Evolutionary conservation across 1,140 invertebrate species (phyloP).

Genomic region (Scaptomyza pallida): DNA sequence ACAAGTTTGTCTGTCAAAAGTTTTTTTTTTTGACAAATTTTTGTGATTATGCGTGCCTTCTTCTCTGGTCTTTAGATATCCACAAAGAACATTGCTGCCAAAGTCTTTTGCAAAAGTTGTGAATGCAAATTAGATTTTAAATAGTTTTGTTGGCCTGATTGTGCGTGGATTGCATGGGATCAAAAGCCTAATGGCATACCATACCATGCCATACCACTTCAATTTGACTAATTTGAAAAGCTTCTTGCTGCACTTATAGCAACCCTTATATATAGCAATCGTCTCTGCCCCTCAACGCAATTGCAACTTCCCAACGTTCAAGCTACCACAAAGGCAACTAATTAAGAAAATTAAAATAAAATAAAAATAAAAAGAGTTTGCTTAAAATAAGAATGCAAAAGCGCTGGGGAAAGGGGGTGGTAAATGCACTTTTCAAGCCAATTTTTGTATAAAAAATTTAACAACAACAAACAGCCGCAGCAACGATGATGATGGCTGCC

Average conservation of each 20-base stretch:
- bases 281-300: conserved; percentile 1
- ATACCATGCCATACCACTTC: conserved; percentile 48
- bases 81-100: conserved; percentile 19
- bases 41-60: conserved; percentile 59
- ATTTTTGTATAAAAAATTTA: conserved; percentile 80
- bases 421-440: conserved; percentile 79
- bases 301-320: conserved; percentile 1
- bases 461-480: conserved; percentile 62
- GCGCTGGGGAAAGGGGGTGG: too few species aligned
- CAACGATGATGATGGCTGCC: conserved; percentile 10
- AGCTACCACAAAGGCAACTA: conserved; percentile 69
- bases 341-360: conserved; percentile 82
- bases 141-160: conserved; percentile 72
- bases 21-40: conserved; percentile 79
- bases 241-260: conserved; percentile 47
- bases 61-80: neutral
- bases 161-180: conserved; percentile 48
- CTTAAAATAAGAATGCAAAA: conserved; percentile 12
- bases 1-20: conserved; percentile 69
- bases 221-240: conserved; percentile 68
- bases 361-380: conserved; percentile 57
- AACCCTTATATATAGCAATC: conserved; percentile 50
- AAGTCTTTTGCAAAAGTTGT: conserved; percentile 47
- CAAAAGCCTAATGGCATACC: conserved; percentile 39
- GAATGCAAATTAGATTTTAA: conserved; percentile 79